Base-by-base conservation (phyloP, 2,113 vertebrate species). In the Malurus melanocephalus region DNA sequence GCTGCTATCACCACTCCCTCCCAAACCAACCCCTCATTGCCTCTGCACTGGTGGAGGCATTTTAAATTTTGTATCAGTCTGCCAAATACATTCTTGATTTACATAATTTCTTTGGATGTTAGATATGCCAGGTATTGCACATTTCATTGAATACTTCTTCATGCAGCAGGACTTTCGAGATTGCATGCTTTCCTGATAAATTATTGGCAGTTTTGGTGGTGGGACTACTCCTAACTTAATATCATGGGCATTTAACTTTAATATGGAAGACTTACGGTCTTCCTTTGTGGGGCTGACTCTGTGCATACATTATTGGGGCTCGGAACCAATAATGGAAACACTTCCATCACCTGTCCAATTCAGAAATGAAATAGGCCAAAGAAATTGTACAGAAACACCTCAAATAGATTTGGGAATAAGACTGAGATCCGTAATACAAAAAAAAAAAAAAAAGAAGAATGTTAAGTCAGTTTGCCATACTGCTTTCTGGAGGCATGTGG, bases 1-100 rank as follows among this genome's bases (percentile, higher is more conserved):
- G 0, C 5, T 13, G 16, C 16, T 88, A 13, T 33, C 35, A 12
- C 22, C 5, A 0, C n/a, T n/a, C 59, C 15, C 3, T 66, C 40
- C 26, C 62, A 51, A 35, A 33, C 6, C 10, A n/a, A 11, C 48
- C 75, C 32, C 46, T 59, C 23, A 7, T 77, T n/a, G 13, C 11
- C 24, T 79, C 28, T 51, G 32, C 52, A 5, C 9, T 27, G 13
- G 2, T 13, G n/a, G 27, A 27, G 24, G 28, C 35, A 28, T 18
- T 62, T 48, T 27, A 43, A 59, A 42, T 59, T 32, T 23, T 52
- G 23, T 59, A 57, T 69, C 53, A 10, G 28, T 51, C 43, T 43
- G 56, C 23, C 33, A 33, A 68, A 38, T 4, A 17, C 21, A 9
- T 66, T 89, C 81, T 80, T 76, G 2, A 10, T 84, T 85, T 43